Base-by-base conservation (phyloP, 1,140 invertebrate genomes). In the Sarcophaga peregrina region DNA sequence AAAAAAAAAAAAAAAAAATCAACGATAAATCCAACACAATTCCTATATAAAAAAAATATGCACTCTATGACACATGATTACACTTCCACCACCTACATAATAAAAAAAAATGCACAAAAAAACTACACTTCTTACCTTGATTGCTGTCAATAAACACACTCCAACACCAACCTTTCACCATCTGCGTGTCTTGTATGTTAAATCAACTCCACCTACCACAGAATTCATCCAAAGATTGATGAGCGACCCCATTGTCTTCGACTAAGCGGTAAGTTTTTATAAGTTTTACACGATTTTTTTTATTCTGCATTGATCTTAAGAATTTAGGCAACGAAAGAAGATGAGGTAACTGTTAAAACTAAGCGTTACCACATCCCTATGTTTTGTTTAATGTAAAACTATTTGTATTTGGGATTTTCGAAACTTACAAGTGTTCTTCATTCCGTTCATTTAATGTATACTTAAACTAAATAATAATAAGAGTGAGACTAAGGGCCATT, bases 201-300 rank as follows among this genome's bases (percentile, higher is more conserved):
- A 84, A 81, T 80, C 83, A 9, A 54, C 75, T 62, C 62, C 62
- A 10, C 20, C 3, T 17, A 50, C 46, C 45, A 84, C 86, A 90
- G 88, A 90, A 86, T 90, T 90, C 88, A 85, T 90, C 87, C 88
- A 90, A 86, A 87, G 88, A 85, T 83, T 90, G 88, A 90, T 90
- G 88, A 90, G 88, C 88, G 88, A 90, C 85, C 88, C 88, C 83
- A 81, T 90, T 83, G 88, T 90, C 87, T 90, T 90, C 87, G 88
- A 90, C 87, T 89, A 89, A 87, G 87, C 88, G 86, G 88, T 90
- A 90, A 90, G 88, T 89, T 85, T 20, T 52, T 15, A 58, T n/a
- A 58, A 37, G 25, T 2, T 37, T 37, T 37, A 37, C 25, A 37
- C 25, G 25, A 37, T 37, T 37, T 37, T 4, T 37, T 37, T n/a